These are phyloP conservation scores for Tiphia femorata DNA, from an alignment of 2,888 invertebrate species.

Conservation along the genomic window DNA sequence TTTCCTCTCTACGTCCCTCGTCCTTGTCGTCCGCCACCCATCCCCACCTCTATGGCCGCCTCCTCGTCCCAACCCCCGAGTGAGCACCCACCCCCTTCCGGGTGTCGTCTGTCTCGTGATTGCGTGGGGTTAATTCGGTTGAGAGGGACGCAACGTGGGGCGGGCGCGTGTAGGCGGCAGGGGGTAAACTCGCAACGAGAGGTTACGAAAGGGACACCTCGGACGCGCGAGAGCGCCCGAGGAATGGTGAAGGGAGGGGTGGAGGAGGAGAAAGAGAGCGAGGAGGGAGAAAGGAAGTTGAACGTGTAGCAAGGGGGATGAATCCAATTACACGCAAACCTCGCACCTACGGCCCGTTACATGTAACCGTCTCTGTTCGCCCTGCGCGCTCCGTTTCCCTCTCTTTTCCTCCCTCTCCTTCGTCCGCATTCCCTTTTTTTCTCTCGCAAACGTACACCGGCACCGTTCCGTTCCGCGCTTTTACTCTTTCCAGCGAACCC, in stretches of 20 bases:
- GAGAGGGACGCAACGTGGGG: constrained; percentile 30
- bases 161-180: constrained; percentile 16
- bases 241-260: constrained; percentile 12
- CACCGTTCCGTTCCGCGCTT: constrained; percentile 15
- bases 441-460: constrained; percentile 12
- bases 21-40: background rate
- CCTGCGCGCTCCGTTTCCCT: constrained; percentile 3
- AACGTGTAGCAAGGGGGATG: constrained; percentile 53
- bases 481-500: constrained; percentile 20
- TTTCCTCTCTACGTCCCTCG: background rate
- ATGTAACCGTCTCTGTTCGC: constrained; percentile 30
- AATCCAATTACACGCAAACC: constrained; percentile 65
- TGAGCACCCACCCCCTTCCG: constrained; percentile 8
- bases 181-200: constrained; percentile 22
- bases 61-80: background rate
- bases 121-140: constrained; percentile 51
- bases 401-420: constrained; percentile 14
- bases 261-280: constrained; percentile 28
- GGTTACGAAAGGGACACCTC: constrained; percentile 17
- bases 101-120: constrained; percentile 47
- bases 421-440: constrained; percentile 10
- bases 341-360: constrained; percentile 61
- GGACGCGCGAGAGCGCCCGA: background rate
- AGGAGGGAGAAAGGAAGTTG: constrained; percentile 23
- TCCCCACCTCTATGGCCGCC: background rate